A percentile compares a stretch with the other conserved stretches of the same genome.
Conservation (phyloP, 2,113 vertebrate species). For the Nyctibius bracteatus region DNA sequence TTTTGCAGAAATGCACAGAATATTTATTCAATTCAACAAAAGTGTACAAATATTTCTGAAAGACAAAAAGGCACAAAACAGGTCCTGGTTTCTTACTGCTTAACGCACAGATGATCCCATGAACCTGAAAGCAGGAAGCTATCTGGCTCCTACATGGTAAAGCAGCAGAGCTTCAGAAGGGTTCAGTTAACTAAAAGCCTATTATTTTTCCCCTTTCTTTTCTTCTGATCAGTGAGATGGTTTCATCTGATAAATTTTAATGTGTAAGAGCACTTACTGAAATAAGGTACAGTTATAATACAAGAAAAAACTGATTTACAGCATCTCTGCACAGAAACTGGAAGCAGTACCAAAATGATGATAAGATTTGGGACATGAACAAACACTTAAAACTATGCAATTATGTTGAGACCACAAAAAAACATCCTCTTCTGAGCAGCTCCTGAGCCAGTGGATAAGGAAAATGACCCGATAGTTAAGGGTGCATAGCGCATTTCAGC, state of each 20-base stretch:
- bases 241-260: background rate
- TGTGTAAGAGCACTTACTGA: background rate
- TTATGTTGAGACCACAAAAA: background rate
- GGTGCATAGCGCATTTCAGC: background rate
- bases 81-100: background rate
- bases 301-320: background rate
- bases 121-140: background rate
- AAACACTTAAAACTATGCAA: background rate
- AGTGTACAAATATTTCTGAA: slow-evolving; percentile 32
- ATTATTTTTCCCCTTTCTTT: background rate
- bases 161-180: background rate
- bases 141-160: background rate
- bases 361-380: background rate
- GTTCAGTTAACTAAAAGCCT: background rate
- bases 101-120: background rate
- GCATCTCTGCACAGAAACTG: background rate
- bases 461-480: background rate
- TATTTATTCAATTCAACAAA: slow-evolving; percentile 59
- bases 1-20: background rate
- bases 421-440: background rate
- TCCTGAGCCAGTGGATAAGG: background rate
- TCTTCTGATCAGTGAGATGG: background rate
- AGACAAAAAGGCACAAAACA: background rate
- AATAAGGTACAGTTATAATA: background rate
- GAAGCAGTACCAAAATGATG: background rate